Base-by-base conservation (phyloP, 1,140 invertebrate species). In the Prorops nasuta region DNA sequence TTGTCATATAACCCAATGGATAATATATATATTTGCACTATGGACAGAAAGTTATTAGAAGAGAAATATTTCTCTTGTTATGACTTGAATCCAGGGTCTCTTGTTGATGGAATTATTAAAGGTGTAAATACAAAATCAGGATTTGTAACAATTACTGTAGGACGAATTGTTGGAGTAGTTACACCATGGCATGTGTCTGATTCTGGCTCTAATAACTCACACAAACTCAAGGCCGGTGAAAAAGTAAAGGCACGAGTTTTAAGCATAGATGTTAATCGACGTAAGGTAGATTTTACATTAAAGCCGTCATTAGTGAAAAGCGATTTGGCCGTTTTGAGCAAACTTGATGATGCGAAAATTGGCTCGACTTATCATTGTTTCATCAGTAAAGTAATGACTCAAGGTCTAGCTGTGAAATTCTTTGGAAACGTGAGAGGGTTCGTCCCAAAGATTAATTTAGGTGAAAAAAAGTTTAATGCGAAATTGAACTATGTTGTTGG, bases 361-460 rank as follows among this genome's bases (percentile, higher is more conserved):
- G 81, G 79, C 17, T 57, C 70, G 2, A 59, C 69, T 6, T 84
- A 84, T 59, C 76, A 79, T 1, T 85, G 83, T 1, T 78, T 81
- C 3, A 71, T 88, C 3, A 64, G 79, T 0, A 67, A 77, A 40
- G 72, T 77, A 28, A 70, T 69, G 3, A 21, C 62, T 2, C 65
- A 65, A 28, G 84, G 81, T 39, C 44, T 85, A 1, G 35, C 84
- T 2, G 78, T 88, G 0, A 72, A 73, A 38, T 87, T 86, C 68
- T 85, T 83, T 59, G 79, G 77, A 35, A 76, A 81, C 41, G 64
- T 84, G 1, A 80, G 73, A 44, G 86, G 84, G 1, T 80, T 79
- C 51, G 64, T 88, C 1, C 78, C 82, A 21, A 72, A 66, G 1
- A 64, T 74, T 3, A 75, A 80, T 43, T 70, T 86, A 0, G 78